Evolutionary conservation across 2,888 invertebrate species (phyloP).

Genomic region (Andrena praecox): DNA sequence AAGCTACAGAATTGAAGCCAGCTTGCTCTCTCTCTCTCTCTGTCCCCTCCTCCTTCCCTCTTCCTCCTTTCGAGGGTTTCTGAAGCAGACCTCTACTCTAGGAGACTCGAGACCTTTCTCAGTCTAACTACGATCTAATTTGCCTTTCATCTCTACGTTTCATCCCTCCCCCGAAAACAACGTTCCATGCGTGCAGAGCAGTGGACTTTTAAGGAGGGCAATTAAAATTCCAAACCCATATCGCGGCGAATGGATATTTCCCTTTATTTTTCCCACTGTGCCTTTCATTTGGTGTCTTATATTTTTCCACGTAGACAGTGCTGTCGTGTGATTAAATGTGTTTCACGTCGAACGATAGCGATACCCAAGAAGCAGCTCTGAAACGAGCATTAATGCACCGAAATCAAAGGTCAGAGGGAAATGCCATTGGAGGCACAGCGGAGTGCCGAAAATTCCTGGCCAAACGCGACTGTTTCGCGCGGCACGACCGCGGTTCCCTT

Average conservation of each 20-base stretch:
- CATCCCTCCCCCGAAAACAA: neutral
- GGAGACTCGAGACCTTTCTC: neutral
- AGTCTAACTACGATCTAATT: slow-evolving; percentile 20
- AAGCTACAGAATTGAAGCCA: neutral
- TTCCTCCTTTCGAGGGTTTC: neutral
- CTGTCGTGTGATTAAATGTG: no score
- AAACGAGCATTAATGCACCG: neutral
- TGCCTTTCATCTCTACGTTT: slow-evolving; percentile 29
- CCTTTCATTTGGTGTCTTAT: no score
- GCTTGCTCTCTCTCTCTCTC: neutral
- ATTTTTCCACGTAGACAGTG: no score
- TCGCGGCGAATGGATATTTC: no score
- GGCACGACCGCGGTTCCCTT: neutral
- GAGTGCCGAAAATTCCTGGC: neutral
- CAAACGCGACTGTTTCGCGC: neutral
- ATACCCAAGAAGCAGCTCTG: neutral
- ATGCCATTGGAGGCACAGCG: neutral
- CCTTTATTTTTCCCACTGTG: no score
- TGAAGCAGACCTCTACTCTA: neutral
- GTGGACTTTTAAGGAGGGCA: neutral
- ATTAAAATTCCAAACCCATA: no score
- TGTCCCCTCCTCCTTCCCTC: neutral
- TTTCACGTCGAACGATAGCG: neutral
- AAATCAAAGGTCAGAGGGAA: neutral
- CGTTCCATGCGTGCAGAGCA: neutral